Evolutionary conservation across 37 sponge, comb jelly and placozoan species (phyloP), one percentile per base, ranked within the genome.

Genomic region (Oopsacas minuta): DNA sequence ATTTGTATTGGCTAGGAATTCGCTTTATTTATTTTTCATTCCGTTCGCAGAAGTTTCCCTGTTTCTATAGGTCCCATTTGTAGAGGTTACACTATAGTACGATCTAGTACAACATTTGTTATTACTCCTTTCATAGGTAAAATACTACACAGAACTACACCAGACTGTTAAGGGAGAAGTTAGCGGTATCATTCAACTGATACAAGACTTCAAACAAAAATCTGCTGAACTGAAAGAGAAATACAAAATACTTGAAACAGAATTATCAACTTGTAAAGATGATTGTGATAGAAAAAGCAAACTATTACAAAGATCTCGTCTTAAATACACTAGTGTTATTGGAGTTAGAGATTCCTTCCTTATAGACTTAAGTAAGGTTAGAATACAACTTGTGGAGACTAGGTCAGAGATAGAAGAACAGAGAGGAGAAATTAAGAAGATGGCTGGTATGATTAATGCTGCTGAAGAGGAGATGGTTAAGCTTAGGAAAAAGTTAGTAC

Each of bases 181-280:
- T 10, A 61, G 75, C 30, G 75, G 30, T 3, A 61, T 61, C 22
- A 61, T 61, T 34, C 75, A 61, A 34, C 28, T 61, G 22, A 61
- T 61, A 3, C 85, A 36, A 7, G 52, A 39, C 10, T 46, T 35
- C 1, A 53, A 82, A 22, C 89, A 92, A 86, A 52, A 88, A 22
- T 87, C 87, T 17, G 89, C 90, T 23, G 99, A 98, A 86, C 69
- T 98, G 83, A 82, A 85, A 23, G 99, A 98, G 89, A 98, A 95
- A 86, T 88, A 52, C 5, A 90, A 92, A 37, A 88, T 98, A 5
- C 49, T 98, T 20, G 85, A 91, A 35, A 95, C 93, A 82, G 99
- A 98, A 86, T 89, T 86, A 1, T 90, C 92, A 49, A 83, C 5
- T 7, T 32, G n/a, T 39, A 81, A 85, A 81, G 23, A 23, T 7